Base-by-base conservation (phyloP, 1,140 invertebrate genomes). In the Cotesia glomerata region DNA sequence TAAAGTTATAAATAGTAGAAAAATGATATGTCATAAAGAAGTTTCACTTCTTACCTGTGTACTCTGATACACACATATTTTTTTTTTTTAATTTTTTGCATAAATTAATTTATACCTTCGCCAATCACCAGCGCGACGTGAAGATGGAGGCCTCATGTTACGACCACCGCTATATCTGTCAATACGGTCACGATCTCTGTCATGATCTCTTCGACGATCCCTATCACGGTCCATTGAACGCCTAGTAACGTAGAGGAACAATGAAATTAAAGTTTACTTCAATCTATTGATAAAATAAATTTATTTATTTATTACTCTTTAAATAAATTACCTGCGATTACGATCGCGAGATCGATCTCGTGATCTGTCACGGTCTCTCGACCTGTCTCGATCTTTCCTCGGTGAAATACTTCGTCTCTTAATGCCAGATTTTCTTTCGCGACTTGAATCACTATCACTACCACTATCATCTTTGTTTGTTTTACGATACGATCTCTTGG, bases 401-500 rank as follows among this genome's bases (percentile, higher is more conserved):
- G 82, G 84, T 0, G 84, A 82, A 3, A 75, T 74, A 35, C 83
- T 86, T 4, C 85, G 81, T 66, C 84, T 76, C 62, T 85, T 87
- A 2, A 78, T 71, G 0, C 80, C 76, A 0, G 84, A 84, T 67
- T 87, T 86, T 69, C 84, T 80, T 1, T 86, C 85, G 0, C 85
- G 77, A 52, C 88, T 88, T 0, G 88, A 88, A 49, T 89, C 88
- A 73, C 85, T 89, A 18, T 87, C 88, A 45, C 87, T 88, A 36
- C 85, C 88, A 76, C 92, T 94, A 61, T 91, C 92, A 75, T 94
- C 93, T 56, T 94, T 93, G 79, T 95, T 95, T 63, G 95, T 95
- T 62, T 89, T 90, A 8, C 95, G 89, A 79, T 97, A 97, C 65
- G 96, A 95, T 32, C 95, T 88, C 76, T 94, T 94, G 52, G 93